phyloP scores from a whole-genome alignment of 2,888 invertebrate genomes.

The Drosophila silvestris region DNA sequence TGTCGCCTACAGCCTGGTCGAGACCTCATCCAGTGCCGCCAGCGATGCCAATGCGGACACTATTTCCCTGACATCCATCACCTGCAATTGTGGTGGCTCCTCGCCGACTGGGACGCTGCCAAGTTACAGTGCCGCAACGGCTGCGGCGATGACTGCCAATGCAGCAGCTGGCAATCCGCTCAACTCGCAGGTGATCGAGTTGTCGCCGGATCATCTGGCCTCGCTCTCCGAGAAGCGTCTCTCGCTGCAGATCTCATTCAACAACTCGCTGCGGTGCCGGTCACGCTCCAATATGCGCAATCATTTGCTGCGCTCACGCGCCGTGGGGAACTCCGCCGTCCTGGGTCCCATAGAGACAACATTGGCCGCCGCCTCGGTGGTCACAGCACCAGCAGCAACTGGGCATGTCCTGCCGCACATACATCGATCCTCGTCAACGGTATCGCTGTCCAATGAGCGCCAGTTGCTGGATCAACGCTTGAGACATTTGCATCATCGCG shows the following conservation, averaged over 20 bases:
- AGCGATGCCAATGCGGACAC: slow-evolving; percentile 64
- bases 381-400: slow-evolving; percentile 3
- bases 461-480: slow-evolving; percentile 75
- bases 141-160: slow-evolving; percentile 46
- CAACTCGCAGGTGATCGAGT: slow-evolving; percentile 81
- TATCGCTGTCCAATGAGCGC: slow-evolving; percentile 76
- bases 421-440: slow-evolving; percentile 81
- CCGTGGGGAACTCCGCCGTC: slow-evolving; percentile 63
- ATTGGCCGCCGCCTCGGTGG: slow-evolving; percentile 14
- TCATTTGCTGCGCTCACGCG: slow-evolving; percentile 81
- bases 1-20: slow-evolving; percentile 69
- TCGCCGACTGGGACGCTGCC: slow-evolving; percentile 60
- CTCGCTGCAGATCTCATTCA: slow-evolving; percentile 84
- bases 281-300: slow-evolving; percentile 80
- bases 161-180: slow-evolving; percentile 33
- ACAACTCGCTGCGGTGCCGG: slow-evolving; percentile 76
- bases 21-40: slow-evolving; percentile 32
- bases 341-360: slow-evolving; percentile 52
- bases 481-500: slow-evolving; percentile 82
- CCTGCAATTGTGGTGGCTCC: slow-evolving; percentile 78
- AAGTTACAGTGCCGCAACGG: slow-evolving; percentile 65
- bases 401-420: slow-evolving; percentile 68
- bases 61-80: slow-evolving; percentile 71
- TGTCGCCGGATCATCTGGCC: slow-evolving; percentile 84
- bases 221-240: slow-evolving; percentile 83